Percentiles rank a stretch among this genome's conserved stretches.
phyloP scores from a whole-genome alignment of 2,113 vertebrate genomes.

The Tragulus kanchil region DNA sequence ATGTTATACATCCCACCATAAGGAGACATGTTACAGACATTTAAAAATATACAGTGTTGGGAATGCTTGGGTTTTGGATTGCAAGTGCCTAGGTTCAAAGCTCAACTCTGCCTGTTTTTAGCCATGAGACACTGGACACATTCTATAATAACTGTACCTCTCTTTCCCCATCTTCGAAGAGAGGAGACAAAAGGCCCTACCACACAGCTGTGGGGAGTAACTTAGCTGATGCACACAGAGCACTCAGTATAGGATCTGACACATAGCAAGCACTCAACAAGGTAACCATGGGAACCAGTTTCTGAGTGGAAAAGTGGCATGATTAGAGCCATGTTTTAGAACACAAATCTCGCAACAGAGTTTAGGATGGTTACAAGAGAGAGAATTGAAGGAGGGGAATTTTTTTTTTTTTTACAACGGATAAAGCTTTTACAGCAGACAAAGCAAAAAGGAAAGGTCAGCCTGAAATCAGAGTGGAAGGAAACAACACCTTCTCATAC shows the following conservation, averaged over 20 bases:
- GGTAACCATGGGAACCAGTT: neutral
- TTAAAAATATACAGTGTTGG: neutral
- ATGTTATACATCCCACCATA: neutral
- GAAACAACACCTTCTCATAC: neutral
- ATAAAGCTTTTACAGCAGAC: neutral
- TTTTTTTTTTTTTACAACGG: neutral
- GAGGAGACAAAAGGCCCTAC: constrained; percentile 23
- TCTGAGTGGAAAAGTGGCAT: neutral
- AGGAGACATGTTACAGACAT: neutral
- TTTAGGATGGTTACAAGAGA: neutral
- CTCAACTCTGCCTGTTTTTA: constrained; percentile 17
- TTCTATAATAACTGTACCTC: neutral
- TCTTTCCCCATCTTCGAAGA: constrained; percentile 26
- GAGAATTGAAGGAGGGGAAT: neutral
- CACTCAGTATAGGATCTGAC: neutral
- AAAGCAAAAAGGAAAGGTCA: constrained; percentile 38
- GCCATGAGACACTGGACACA: neutral
- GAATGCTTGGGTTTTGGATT: neutral
- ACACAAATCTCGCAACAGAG: neutral
- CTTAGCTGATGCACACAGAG: neutral
- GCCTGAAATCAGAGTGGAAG: neutral
- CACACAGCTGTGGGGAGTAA: neutral
- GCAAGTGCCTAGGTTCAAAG: neutral
- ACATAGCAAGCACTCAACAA: neutral
- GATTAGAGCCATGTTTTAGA: neutral